Conservation (phyloP, 2,797 vertebrate species). For the Yasuhikotakia modesta region DNA sequence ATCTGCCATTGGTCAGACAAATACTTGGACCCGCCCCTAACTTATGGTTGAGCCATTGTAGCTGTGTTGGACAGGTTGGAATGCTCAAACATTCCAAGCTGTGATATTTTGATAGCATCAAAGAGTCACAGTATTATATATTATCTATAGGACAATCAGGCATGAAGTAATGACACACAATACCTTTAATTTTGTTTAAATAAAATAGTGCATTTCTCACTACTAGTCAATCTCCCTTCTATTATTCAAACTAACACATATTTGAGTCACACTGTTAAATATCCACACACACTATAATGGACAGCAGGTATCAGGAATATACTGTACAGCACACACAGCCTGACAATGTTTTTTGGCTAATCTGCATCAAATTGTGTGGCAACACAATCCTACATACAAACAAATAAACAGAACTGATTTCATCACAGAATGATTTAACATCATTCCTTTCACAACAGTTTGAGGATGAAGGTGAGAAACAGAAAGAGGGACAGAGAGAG, state of each 20-base stretch:
- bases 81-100: too few relatives aligned
- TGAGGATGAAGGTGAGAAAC: not conserved
- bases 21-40: not conserved
- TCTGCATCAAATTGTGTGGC: not conserved
- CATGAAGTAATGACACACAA: not conserved
- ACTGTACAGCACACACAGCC: not conserved
- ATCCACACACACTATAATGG: not conserved
- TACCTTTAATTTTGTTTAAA: conserved; percentile 32
- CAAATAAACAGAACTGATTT: conserved; percentile 29
- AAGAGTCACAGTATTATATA: too few relatives aligned
- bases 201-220: conserved; percentile 33
- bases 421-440: conserved; percentile 24
- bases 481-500: conserved; percentile 12
- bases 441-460: conserved; percentile 16
- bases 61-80: not conserved
- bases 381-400: conserved; percentile 25
- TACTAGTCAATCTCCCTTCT: conserved; percentile 30
- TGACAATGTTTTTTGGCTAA: not conserved
- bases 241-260: not conserved
- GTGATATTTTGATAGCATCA: too few relatives aligned
- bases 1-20: too few relatives aligned
- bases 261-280: conserved; percentile 1
- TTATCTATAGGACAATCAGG: not conserved
- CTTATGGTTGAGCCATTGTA: not conserved
- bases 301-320: conserved; percentile 5